These are phyloP conservation scores for Myotis daubentonii DNA, from an alignment of 2,797 vertebrate genomes.

Conservation along the genomic window DNA sequence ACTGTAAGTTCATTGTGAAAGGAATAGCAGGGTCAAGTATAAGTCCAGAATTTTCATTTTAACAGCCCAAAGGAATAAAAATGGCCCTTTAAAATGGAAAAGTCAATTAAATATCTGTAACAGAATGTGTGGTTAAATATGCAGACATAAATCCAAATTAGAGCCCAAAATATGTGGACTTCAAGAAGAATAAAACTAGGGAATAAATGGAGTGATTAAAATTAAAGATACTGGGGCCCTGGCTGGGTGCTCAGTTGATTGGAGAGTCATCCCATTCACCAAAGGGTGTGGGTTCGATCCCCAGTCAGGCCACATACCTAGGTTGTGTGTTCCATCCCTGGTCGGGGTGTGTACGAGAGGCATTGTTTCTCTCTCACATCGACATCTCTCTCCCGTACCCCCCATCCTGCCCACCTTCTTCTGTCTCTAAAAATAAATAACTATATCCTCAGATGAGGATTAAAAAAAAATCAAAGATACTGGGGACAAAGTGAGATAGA, in stretches of 20 bases:
- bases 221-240: neutral
- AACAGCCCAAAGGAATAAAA: neutral
- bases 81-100: neutral
- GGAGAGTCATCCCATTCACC: neutral
- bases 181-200: neutral
- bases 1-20: neutral
- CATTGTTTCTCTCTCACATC: neutral
- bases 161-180: neutral
- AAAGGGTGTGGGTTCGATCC: neutral
- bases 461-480: neutral
- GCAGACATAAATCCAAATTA: neutral
- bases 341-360: neutral
- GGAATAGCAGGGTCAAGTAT: neutral
- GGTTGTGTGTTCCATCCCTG: neutral
- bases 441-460: neutral
- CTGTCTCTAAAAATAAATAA: neutral
- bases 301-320: neutral
- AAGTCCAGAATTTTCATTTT: neutral
- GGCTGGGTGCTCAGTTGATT: neutral
- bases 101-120: neutral
- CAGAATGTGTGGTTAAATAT: neutral
- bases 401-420: too few species aligned
- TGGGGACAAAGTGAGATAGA: neutral
- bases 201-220: neutral
- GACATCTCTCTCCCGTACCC: neutral